Percentiles rank a stretch among this genome's conserved stretches.
These are phyloP conservation scores for Lepidotrigona ventralis DNA, from an alignment of 1,140 invertebrate genomes.

Conservation along the genomic window DNA sequence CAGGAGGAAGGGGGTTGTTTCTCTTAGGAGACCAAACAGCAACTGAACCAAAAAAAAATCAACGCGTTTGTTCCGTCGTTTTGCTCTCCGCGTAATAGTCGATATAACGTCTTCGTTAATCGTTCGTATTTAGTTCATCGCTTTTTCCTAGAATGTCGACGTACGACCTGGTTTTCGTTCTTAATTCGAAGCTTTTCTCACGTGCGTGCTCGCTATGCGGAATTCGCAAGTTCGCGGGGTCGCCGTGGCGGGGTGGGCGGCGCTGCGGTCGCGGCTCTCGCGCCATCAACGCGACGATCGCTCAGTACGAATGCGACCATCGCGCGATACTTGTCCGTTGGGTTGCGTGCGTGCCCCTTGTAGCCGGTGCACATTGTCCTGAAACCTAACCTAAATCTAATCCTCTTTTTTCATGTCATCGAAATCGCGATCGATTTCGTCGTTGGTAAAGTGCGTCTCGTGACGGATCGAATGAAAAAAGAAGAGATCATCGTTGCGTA, in stretches of 20 bases:
- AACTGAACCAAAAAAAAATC: neutral
- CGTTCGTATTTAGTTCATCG: neutral
- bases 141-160: constrained; percentile 18
- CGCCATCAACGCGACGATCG: neutral
- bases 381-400: no score
- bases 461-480: neutral
- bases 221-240: constrained; percentile 40
- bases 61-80: neutral
- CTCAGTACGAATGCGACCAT: constrained; percentile 50
- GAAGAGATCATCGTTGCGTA: neutral
- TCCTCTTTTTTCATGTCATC: neutral
- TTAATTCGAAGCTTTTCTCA: constrained; percentile 38
- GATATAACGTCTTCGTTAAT: neutral
- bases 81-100: neutral
- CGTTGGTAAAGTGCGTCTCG: no score
- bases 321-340: neutral
- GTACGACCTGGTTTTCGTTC: constrained; percentile 32
- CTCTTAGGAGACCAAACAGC: no score
- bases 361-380: neutral
- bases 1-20: no score
- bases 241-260: constrained; percentile 8
- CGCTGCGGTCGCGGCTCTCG: constrained; percentile 37
- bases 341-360: neutral
- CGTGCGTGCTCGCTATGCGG: constrained; percentile 40
- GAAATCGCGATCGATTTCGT: neutral